phyloP scores from a whole-genome alignment of 2,797 vertebrate genomes.

The Brachyalestes nurse region DNA sequence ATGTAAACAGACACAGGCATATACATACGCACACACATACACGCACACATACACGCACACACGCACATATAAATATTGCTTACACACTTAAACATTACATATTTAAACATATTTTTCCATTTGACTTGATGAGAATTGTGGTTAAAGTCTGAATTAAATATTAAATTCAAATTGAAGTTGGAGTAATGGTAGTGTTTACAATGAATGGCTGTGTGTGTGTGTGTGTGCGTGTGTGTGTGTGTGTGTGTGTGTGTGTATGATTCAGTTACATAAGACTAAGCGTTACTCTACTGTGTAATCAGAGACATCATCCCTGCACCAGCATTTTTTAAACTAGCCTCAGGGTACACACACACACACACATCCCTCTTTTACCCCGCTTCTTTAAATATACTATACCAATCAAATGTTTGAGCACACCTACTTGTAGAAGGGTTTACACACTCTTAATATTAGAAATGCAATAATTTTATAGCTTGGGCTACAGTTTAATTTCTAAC shows the following conservation, averaged over 20 bases:
- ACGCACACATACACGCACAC: background rate
- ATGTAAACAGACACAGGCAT: too few species aligned
- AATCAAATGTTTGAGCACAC: too few species aligned
- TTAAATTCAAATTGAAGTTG: slow-evolving; percentile 12
- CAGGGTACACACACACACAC: background rate
- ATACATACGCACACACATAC: background rate
- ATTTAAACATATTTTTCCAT: too few species aligned
- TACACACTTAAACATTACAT: background rate
- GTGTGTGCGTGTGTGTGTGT: slow-evolving; percentile 14
- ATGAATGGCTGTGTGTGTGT: slow-evolving; percentile 33
- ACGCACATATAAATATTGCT: background rate
- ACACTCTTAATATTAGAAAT: too few species aligned
- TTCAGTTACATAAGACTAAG: slow-evolving; percentile 27
- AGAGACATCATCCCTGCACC: slow-evolving; percentile 12
- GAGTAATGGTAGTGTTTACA: slow-evolving; percentile 52
- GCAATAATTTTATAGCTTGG: too few species aligned
- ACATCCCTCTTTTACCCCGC: background rate
- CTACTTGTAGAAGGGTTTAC: too few species aligned
- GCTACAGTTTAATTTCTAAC: too few species aligned
- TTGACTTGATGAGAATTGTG: slow-evolving; percentile 5
- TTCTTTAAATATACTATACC: too few species aligned
- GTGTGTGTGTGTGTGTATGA: slow-evolving; percentile 1
- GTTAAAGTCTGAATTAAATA: background rate
- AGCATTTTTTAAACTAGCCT: slow-evolving; percentile 6
- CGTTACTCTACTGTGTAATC: slow-evolving; percentile 13